phyloP scores from a whole-genome alignment of 2,113 vertebrate species.

The Pluvianellus socialis region DNA sequence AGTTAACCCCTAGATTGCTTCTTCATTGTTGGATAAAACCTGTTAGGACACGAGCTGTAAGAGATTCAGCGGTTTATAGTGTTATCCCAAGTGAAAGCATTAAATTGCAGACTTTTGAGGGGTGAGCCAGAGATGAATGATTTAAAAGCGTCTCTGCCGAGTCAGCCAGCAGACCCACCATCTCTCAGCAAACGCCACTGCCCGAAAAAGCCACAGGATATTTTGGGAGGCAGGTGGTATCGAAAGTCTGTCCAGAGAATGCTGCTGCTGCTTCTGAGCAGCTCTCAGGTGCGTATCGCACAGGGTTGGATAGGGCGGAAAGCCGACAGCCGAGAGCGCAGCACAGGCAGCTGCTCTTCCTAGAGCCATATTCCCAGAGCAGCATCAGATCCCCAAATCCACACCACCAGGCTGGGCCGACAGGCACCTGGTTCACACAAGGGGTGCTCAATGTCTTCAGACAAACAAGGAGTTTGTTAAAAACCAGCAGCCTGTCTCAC shows the following conservation, averaged over 20 bases:
- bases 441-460: background rate
- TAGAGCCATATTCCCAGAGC: background rate
- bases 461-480: background rate
- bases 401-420: background rate
- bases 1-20: background rate
- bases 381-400: background rate
- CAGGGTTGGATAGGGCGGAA: background rate
- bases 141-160: background rate
- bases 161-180: background rate
- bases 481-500: background rate
- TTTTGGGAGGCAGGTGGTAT: background rate
- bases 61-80: background rate
- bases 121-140: background rate
- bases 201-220: background rate
- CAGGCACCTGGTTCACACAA: accelerated
- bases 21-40: background rate
- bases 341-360: background rate
- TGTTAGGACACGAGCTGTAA: background rate
- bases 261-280: background rate
- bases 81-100: background rate
- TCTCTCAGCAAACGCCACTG: background rate
- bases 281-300: background rate
- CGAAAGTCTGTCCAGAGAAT: background rate
- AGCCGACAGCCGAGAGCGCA: background rate
- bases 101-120: background rate